Percentiles rank a stretch among this genome's conserved stretches.
Conservation (phyloP, 2,797 vertebrate genomes). For the Trachops cirrhosus region DNA sequence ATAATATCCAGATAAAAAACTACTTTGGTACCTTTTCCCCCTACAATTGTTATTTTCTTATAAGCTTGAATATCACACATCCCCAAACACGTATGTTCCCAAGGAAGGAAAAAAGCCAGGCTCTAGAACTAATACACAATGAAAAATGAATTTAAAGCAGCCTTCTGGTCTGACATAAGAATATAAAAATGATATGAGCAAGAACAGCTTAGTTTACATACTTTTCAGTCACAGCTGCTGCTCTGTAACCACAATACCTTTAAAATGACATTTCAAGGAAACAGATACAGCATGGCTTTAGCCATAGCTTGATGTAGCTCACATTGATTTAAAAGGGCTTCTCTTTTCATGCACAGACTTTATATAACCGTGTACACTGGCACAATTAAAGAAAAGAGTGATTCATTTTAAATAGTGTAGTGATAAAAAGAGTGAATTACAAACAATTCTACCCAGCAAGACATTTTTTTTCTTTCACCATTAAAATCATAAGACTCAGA, state of each 20-base stretch:
- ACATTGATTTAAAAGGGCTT: slow-evolving; percentile 78
- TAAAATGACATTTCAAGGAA: slow-evolving; percentile 84
- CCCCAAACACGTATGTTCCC: slow-evolving; percentile 77
- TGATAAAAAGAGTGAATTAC: slow-evolving; percentile 75
- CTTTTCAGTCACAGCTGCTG: slow-evolving; percentile 87
- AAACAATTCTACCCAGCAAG: slow-evolving; percentile 64
- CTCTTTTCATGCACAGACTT: slow-evolving; percentile 77
- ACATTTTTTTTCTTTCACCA: background rate
- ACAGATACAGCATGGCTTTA: slow-evolving; percentile 76
- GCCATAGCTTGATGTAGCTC: slow-evolving; percentile 61
- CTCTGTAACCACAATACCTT: slow-evolving; percentile 87
- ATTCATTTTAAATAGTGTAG: slow-evolving; percentile 78
- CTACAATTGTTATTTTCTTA: slow-evolving; percentile 81
- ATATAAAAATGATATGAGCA: slow-evolving; percentile 87
- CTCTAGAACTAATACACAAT: slow-evolving; percentile 86
- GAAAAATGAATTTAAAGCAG: slow-evolving; percentile 88
- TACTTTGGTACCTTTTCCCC: slow-evolving; percentile 67
- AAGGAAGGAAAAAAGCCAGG: slow-evolving; percentile 70
- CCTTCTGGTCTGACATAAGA: slow-evolving; percentile 86
- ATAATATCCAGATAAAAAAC: slow-evolving; percentile 78
- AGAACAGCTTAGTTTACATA: slow-evolving; percentile 88
- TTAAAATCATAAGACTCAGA: slow-evolving; percentile 67
- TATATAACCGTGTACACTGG: slow-evolving; percentile 49
- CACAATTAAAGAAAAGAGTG: slow-evolving; percentile 72
- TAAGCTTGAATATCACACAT: slow-evolving; percentile 71